Base-by-base conservation (phyloP, 2,797 vertebrate species). In the Syncerus caffer region DNA sequence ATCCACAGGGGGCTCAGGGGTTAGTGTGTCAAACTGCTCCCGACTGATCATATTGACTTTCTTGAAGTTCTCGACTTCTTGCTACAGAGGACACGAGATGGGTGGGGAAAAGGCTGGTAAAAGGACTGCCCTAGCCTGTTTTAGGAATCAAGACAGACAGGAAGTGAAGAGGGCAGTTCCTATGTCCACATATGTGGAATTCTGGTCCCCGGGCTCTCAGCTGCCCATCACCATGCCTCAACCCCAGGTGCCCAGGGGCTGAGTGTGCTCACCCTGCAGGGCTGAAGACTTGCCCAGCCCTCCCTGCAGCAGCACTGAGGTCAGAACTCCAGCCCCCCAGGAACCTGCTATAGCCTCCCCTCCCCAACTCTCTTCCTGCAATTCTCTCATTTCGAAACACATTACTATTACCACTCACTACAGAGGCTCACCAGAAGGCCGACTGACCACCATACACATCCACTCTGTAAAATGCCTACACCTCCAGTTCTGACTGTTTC, bases 51-150 rank as follows among this genome's bases (percentile, higher is more conserved):
- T 99, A 93, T 99, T 99, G 97, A 99, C 99, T 97, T 99, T 99
- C 99, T 99, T 99, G 98, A 99, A 99, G 99, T 99, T 99, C 99
- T 99, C 99, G 85, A 99, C 99, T 98, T 99, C 99, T 99, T 99
- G 99, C 99, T 99, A 98, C 95, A 95, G 98, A 98, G 87, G n/a
- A 89, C 27, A 71, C 8, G 12, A 94, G 12, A 71, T 23, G 87
- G 95, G 80, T 23, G 96, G 74, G n/a, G 97, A 6, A 50, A 95
- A 82, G 17, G 34, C 89, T 31, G 90, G 76, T 87, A 86, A 86
- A 74, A 42, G 78, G 64, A 84, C 90, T 93, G 89, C 58, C 94
- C 93, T 11, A 71, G 95, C 94, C 90, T 92, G 86, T 89, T 92
- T 92, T 6, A 92, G 96, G 90, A 93, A 97, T 92, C 90, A 93